Percentiles rank a stretch among this genome's conserved stretches.
Evolutionary conservation across 1,140 invertebrate species (phyloP).

Genomic region (Drosophila trapezifrons): DNA sequence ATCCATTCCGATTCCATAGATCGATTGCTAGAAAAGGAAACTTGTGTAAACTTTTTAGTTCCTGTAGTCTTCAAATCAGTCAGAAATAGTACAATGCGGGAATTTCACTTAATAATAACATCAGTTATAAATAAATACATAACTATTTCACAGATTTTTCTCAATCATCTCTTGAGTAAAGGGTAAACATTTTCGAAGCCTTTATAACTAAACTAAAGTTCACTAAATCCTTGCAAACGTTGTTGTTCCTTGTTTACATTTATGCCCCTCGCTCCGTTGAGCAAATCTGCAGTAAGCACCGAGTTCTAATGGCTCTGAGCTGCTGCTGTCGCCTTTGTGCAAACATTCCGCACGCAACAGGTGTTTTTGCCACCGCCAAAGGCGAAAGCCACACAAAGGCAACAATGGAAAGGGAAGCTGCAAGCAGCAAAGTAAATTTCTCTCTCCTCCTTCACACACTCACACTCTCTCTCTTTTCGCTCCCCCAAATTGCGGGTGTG

Average conservation of each 20-base stretch:
- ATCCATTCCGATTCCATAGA: no score
- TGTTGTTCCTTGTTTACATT: constrained; percentile 19
- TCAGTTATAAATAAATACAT: neutral
- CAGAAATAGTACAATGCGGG: no score
- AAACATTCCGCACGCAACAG: constrained; percentile 31
- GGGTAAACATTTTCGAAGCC: neutral
- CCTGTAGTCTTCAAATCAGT: no score
- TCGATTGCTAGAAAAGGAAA: no score
- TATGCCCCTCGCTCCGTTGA: constrained; percentile 5
- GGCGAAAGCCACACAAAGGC: constrained; percentile 17
- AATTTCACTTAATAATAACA: no score
- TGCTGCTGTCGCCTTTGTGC: constrained; percentile 13
- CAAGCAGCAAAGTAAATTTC: constrained; percentile 19
- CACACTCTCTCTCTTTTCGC: neutral
- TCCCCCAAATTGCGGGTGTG: neutral
- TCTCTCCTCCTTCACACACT: constrained; percentile 6
- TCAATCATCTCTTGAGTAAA: neutral
- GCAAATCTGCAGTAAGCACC: constrained; percentile 27
- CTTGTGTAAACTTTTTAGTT: no score
- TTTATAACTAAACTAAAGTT: neutral
- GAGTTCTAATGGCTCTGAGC: constrained; percentile 10
- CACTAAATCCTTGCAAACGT: neutral
- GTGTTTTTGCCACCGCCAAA: constrained; percentile 27
- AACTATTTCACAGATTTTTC: neutral
- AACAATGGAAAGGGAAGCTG: constrained; percentile 44